Evolutionary conservation across 2,113 vertebrate genomes (phyloP), one percentile per base, ranked within the genome.

Genomic region (Poecile atricapillus): DNA sequence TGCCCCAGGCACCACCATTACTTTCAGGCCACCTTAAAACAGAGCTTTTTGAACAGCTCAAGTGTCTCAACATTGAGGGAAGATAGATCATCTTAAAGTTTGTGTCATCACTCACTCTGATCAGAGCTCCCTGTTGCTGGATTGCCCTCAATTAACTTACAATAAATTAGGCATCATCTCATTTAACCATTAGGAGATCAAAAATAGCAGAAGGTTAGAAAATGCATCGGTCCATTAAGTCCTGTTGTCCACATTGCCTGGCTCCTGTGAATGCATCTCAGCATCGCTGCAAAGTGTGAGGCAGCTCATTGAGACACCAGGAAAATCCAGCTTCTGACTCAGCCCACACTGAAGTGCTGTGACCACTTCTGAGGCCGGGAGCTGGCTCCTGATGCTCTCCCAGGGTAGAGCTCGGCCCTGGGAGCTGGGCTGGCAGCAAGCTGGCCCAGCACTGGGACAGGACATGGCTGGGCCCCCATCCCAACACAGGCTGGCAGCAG

Each of bases 351-450:
- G 70, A 20, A 78, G 62, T 24, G 8, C 18, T 0, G 1, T 1
- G 4, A 22, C 4, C 8, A 2, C 5, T 7, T 56, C 12, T 24
- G 62, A 28, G 43, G 23, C 28, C 0, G 0, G 4, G 4, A 49
- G 27, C 25, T 4, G 47, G 19, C 37, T 56, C 43, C 58, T 21
- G 37, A 6, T 0, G 3, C 4, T 10, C 0, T 7, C 13, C 1
- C 1, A 0, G 37, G 33, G 31, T 3, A 44, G 7, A 64, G 33
- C 53, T 69, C 1, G 1, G 74, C 30, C 43, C 44, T 27, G 41
- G 43, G 31, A 58, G 39, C 52, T 0, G 0, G 33, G 35, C 25
- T 68, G 24, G 33, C 0, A 8, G 46, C 2, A 7, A 70, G 28
- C 47, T 0, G 3, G 41, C 13, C 33, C 24, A 2, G 16, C 5